Evolutionary conservation across 2,113 vertebrate genomes (phyloP).

Genomic region (Oncorhynchus kisutch): DNA sequence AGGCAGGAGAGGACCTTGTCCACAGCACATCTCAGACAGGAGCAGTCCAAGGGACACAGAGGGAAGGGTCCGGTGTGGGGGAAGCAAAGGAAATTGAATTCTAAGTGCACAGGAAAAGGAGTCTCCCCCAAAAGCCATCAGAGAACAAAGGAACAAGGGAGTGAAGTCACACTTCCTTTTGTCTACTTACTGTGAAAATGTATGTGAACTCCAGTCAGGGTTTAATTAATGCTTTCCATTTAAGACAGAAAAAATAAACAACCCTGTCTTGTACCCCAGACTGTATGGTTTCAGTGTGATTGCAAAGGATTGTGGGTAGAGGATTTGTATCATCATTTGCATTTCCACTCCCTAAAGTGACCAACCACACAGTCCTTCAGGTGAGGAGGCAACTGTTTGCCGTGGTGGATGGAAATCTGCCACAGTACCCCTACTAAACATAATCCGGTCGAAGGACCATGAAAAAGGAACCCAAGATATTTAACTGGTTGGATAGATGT

Average conservation of each 20-base stretch:
- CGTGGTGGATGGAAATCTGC: too few relatives aligned
- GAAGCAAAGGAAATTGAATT: constrained; percentile 38
- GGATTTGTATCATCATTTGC: neutral
- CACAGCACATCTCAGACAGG: neutral
- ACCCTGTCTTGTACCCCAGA: neutral
- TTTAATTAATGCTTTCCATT: neutral
- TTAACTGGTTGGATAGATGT: too few relatives aligned
- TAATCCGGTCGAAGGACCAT: too few relatives aligned
- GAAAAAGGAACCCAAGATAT: too few relatives aligned
- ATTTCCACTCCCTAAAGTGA: neutral
- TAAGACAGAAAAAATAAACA: neutral
- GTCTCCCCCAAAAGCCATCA: constrained; percentile 6
- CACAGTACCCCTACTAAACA: too few relatives aligned
- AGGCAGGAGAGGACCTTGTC: neutral
- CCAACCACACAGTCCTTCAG: too few relatives aligned
- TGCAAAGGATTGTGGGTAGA: neutral
- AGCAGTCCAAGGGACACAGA: neutral
- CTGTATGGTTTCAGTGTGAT: neutral
- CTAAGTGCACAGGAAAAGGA: constrained; percentile 37
- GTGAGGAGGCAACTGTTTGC: too few relatives aligned
- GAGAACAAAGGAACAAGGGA: constrained; percentile 5
- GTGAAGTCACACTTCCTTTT: constrained; percentile 12
- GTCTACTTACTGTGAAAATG: neutral
- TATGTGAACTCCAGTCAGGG: neutral
- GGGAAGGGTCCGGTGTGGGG: neutral